Conservation (phyloP, 2,113 vertebrate genomes). For the Centropus unirufus region DNA sequence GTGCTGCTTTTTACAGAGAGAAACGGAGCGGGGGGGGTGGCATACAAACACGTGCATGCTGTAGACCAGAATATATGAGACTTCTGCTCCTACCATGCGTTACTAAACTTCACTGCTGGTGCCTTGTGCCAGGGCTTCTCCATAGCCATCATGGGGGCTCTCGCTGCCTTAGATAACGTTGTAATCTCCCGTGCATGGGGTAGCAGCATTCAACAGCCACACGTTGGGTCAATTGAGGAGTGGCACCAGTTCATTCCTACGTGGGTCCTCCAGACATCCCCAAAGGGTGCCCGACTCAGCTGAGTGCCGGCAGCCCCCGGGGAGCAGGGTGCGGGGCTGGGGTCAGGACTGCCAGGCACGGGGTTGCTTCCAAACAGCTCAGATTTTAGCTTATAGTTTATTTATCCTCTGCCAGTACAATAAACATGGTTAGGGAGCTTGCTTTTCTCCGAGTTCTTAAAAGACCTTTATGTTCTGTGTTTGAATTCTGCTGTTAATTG, state of each 20-base stretch:
- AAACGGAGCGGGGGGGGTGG: neutral
- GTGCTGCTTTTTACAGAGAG: neutral
- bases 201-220: neutral
- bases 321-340: neutral
- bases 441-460: slow-evolving; percentile 38
- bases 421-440: slow-evolving; percentile 38
- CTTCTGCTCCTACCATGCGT: neutral
- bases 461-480: slow-evolving; percentile 56
- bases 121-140: neutral
- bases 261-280: neutral
- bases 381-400: slow-evolving; percentile 1
- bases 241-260: neutral
- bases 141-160: neutral
- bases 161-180: neutral
- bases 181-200: neutral
- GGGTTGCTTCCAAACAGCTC: slow-evolving; percentile 29
- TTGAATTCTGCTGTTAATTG: slow-evolving; percentile 50
- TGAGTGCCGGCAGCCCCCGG: neutral
- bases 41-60: neutral
- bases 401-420: slow-evolving; percentile 2
- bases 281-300: rapidly evolving
- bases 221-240: neutral
- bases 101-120: neutral
- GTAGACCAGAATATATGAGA: neutral
- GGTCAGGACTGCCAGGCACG: neutral